Base-by-base conservation (phyloP, 2,888 invertebrate species). In the Schizotus pectinicornis region DNA sequence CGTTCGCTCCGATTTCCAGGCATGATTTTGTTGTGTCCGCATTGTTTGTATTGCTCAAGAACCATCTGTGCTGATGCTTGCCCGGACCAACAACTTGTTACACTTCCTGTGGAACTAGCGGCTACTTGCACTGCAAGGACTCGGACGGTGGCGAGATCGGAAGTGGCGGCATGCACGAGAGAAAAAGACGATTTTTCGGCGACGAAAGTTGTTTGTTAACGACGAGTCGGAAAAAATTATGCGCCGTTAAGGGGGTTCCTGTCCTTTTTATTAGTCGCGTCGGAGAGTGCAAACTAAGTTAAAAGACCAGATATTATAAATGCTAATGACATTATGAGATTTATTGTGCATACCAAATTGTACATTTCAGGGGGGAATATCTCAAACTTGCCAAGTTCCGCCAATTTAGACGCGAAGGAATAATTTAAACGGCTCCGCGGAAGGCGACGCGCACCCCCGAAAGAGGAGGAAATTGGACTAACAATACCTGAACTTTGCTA, bases 291-390 rank as follows among this genome's bases (percentile, higher is more conserved):
- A 61, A 61, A 61, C 57, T 61, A 61, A 54, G 57, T 61, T 61
- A 61, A 53, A 47, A 49, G 54, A 51, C 46, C 56, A 53, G 56
- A 57, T 51, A 65, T 70, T 68, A 68, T 63, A 65, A 67, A 70
- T 70, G 68, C 67, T 70, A 70, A 70, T 70, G 67, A 59, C 64
- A 65, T 70, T 69, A 68, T 51, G 61, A 62, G 68, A 70, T 67
- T 68, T 68, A 69, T 69, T 64, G 67, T 67, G 67, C 67, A 64
- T 67, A 65, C 69, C 53, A 61, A 67, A 67, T 65, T 63, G 55
- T 56, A 62, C 54, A 34, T 47, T 53, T 54, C 53, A 49, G 22
- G 13, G 57, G 61, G 53, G 53, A 57, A 56, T 47, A 56, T 38
- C 9, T 34, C 37, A 43, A 51, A 38, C 47, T 46, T 51, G 37